A percentile compares a stretch with the other conserved stretches of the same genome.
Conservation (phyloP, 2,113 vertebrate genomes). For the Leiothrix lutea region DNA sequence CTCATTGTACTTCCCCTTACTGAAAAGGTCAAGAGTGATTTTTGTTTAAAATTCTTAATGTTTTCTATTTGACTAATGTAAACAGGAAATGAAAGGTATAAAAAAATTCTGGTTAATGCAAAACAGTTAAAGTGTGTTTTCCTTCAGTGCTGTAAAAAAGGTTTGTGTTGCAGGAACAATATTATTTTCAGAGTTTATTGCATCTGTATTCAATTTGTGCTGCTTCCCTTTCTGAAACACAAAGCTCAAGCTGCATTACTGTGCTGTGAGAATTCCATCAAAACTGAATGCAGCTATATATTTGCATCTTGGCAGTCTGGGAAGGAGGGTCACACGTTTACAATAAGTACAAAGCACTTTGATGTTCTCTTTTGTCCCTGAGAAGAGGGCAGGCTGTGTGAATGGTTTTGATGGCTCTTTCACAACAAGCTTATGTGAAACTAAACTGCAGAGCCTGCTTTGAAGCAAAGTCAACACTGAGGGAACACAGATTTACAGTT, state of each 20-base stretch:
- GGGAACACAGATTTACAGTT: not conserved
- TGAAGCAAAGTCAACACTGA: conserved; percentile 2
- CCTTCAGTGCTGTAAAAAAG: not conserved
- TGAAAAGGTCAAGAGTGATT: not conserved
- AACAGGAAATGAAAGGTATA: not conserved
- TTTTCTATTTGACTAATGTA: not conserved
- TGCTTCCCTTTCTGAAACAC: not conserved
- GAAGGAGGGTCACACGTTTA: not conserved
- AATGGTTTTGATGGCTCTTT: not conserved
- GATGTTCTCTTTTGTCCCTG: not conserved
- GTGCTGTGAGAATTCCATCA: not conserved
- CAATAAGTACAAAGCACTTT: not conserved
- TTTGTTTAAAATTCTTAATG: not conserved
- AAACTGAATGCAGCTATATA: not conserved
- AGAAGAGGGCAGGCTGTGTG: not conserved
- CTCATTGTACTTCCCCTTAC: not conserved
- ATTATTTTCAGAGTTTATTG: conserved; percentile 5
- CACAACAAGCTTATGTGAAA: not conserved
- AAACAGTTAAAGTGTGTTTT: not conserved
- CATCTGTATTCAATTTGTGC: not conserved
- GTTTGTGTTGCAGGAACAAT: not conserved
- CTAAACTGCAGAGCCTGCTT: not conserved
- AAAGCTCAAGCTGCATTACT: not conserved
- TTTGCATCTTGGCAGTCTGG: not conserved
- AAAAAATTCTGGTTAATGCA: not conserved